Evolutionary conservation across 2,888 invertebrate species (phyloP), one percentile per base, ranked within the genome.

Genomic region (Geophilus truncorum): DNA sequence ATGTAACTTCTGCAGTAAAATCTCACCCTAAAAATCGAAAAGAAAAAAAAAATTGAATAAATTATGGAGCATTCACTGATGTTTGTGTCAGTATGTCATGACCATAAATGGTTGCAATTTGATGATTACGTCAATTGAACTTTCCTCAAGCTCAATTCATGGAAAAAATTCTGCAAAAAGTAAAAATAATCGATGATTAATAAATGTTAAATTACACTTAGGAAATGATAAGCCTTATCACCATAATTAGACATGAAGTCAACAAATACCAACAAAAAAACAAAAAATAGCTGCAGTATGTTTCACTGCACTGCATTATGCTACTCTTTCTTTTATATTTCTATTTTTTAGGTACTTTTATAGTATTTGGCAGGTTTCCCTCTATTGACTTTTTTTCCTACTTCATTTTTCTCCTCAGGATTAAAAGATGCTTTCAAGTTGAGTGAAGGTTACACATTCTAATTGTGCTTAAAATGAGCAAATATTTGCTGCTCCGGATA

Each of bases 331-430:
- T 45, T 45, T 45, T 45, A 23, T 4, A 21, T 23, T 57, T 21
- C 21, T 57, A 21, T 57, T 57, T 21, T 21, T 57, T 57, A 21
- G 57, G 57, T 57, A 57, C 6, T 57, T 57, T 18, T 9, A 57
- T 21, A 70, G 70, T 70, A 70, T 70, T 70, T 70, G 70, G 70
- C 70, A 70, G 70, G 70, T 28, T 70, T 70, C 70, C 70, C 70
- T 70, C 25, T 70, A 70, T 70, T 25, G 70, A 70, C 70, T 70
- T 23, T 1, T 9, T 28, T 15, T 28, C 15, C 7, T 4, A 1
- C 4, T 15, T 7, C 0, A 15, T 25, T 70, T 62, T 62, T 23
- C 3, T 5, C 5, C 9, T 25, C 62, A 1, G 62, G 62, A 62
- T 62, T 62, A 62, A 62, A 45, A 62, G 45, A 23, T 18, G 7